A percentile compares a stretch with the other conserved stretches of the same genome.
These are phyloP conservation scores for Mystacornis crossleyi DNA, from an alignment of 2,113 vertebrate species.

Conservation along the genomic window DNA sequence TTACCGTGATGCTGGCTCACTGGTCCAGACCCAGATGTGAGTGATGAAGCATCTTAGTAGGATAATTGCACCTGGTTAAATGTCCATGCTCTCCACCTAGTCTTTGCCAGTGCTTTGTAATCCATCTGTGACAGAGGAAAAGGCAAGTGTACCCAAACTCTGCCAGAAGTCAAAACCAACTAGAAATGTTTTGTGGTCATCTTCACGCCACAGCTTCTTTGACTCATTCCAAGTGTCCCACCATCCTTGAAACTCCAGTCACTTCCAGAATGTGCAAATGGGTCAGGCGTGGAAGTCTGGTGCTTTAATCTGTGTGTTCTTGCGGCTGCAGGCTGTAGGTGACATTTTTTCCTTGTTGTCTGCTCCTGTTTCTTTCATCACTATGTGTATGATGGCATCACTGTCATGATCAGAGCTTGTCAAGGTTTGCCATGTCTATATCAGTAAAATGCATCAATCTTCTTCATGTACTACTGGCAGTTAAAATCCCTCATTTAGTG, in stretches of 20 bases:
- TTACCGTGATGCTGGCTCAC: not conserved
- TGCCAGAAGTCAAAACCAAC: not conserved
- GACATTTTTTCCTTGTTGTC: not conserved
- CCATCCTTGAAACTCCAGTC: not conserved
- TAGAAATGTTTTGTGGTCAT: not conserved
- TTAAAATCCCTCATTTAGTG: not conserved
- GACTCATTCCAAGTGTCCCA: not conserved
- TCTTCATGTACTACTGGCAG: not conserved
- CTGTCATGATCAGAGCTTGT: not conserved
- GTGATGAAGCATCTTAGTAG: not conserved
- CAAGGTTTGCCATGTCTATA: not conserved
- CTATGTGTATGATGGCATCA: not conserved
- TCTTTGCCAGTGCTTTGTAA: not conserved
- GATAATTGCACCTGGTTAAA: not conserved
- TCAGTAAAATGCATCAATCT: not conserved
- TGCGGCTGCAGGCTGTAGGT: rapidly evolving
- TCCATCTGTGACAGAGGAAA: not conserved
- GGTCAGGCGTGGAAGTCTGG: not conserved
- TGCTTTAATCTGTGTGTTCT: not conserved
- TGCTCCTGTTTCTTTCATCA: not conserved
- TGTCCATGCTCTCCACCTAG: not conserved
- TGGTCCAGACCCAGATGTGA: not conserved
- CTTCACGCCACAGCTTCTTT: not conserved
- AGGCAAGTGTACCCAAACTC: not conserved
- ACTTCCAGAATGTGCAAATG: not conserved